Conservation (phyloP, 2,888 invertebrate genomes). For the Halictus ligatus region DNA sequence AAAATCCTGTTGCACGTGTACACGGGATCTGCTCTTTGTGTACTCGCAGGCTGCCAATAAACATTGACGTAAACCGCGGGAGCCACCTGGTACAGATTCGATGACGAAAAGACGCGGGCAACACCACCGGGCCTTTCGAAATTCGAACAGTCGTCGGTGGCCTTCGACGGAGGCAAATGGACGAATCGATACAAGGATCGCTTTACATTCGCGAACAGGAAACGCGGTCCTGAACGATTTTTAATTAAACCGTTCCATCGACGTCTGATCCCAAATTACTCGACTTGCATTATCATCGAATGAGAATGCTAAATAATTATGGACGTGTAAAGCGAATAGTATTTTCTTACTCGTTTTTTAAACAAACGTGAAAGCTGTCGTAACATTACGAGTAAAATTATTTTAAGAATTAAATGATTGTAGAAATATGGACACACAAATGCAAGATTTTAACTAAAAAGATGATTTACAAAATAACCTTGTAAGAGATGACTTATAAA, state of each 20-base stretch:
- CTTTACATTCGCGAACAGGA: neutral
- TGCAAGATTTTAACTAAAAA: neutral
- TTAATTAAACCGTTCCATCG: neutral
- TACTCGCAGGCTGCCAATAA: neutral
- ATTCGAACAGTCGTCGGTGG: constrained; percentile 26
- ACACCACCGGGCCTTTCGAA: constrained; percentile 26
- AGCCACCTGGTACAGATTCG: neutral
- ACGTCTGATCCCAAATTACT: neutral
- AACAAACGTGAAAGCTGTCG: too few species aligned
- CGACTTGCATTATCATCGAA: too few species aligned
- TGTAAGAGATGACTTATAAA: neutral
- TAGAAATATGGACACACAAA: too few species aligned
- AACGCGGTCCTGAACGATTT: neutral
- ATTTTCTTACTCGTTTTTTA: too few species aligned
- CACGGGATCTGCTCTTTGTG: neutral
- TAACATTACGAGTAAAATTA: too few species aligned
- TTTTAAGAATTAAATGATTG: too few species aligned
- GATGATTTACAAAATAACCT: too few species aligned
- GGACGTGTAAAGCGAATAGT: too few species aligned
- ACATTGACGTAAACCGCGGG: neutral
- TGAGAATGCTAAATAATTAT: too few species aligned
- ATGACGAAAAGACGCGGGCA: neutral
- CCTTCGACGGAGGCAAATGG: constrained; percentile 41
- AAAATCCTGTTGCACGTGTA: neutral
- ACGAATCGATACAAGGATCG: constrained; percentile 56